Base-by-base conservation (phyloP, 2,888 invertebrate species). In the Lomographa bimaculata region DNA sequence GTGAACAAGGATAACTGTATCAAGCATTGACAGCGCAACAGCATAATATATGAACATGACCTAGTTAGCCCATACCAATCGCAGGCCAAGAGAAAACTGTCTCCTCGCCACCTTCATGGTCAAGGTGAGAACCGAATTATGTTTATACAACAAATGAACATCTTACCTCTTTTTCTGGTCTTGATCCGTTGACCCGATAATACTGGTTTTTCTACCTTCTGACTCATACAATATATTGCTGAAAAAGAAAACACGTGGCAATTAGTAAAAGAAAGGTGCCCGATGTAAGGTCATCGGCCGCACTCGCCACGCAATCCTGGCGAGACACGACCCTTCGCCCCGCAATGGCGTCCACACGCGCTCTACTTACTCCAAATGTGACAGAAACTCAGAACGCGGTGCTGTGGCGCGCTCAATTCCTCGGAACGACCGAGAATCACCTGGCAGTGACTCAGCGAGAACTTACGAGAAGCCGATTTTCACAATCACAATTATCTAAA, bases 121-220 rank as follows among this genome's bases (percentile, higher is more conserved):
- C 70, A 68, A 70, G 64, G 66, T 50, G 45, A 54, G 21, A 28
- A 23, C 7, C 27, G 37, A 52, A 39, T 51, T 53, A 29, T 59
- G 55, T 57, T 58, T 57, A 50, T 39, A 41, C 30, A 50, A 46
- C 10, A 47, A 57, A 57, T 38, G 51, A 52, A 47, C 43, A 26
- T 43, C 90, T 90, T 90, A 97, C 97, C 97, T 97, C 98, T 97
- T 96, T 98, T 98, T 95, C 98, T 96, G 96, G 98, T 98, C 97
- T 98, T 98, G 94, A 98, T 98, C 93, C 98, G 97, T 94, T 98
- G 98, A 96, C 98, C 98, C 95, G 97, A 97, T 94, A 98, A 93
- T 94, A 97, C 96, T 95, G 98, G 98, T 96, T 98, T 97, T 97
- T 98, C 98, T 94, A 94, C 96, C 96, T 98, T 98, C 93, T 98